Evolutionary conservation across 1,140 invertebrate genomes (phyloP).

Genomic region (Cephus cinctus): DNA sequence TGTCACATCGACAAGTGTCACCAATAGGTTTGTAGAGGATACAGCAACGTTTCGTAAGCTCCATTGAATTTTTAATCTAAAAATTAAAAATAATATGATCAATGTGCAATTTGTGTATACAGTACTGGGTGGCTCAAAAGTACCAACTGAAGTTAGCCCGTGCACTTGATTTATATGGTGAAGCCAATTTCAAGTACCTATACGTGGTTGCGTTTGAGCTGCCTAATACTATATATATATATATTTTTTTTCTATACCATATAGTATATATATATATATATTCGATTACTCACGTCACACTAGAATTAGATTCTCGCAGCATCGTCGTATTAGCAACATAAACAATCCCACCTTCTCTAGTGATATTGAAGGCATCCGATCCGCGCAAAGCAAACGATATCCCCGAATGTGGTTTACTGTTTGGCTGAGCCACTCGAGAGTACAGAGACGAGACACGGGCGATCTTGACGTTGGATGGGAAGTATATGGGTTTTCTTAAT

Average conservation of each 20-base stretch:
- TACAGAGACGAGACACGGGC: slow-evolving; percentile 33
- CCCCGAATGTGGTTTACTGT: slow-evolving; percentile 25
- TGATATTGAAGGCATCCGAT: slow-evolving; percentile 56
- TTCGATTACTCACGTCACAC: slow-evolving; percentile 43
- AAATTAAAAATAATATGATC: slow-evolving; percentile 18
- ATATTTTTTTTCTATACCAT: background rate
- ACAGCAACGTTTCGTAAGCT: slow-evolving; percentile 36
- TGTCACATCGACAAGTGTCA: slow-evolving; percentile 46
- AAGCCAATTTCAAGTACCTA: too few relatives aligned
- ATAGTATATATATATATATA: slow-evolving; percentile 6
- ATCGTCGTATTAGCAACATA: slow-evolving; percentile 54
- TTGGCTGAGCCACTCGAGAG: slow-evolving; percentile 42
- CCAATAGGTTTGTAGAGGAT: slow-evolving; percentile 47
- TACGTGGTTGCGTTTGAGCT: too few relatives aligned
- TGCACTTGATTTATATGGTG: too few relatives aligned
- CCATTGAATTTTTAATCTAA: slow-evolving; percentile 57
- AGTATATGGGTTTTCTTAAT: slow-evolving; percentile 18
- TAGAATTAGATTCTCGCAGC: slow-evolving; percentile 40
- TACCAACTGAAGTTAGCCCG: too few relatives aligned
- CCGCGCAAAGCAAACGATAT: slow-evolving; percentile 34
- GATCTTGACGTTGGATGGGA: slow-evolving; percentile 27
- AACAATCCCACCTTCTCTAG: slow-evolving; percentile 58
- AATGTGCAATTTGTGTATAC: too few relatives aligned
- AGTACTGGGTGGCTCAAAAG: too few relatives aligned
- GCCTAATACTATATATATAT: too few relatives aligned